Base-by-base conservation (phyloP, 1,140 invertebrate species). In the Probaryconus sp. region DNA sequence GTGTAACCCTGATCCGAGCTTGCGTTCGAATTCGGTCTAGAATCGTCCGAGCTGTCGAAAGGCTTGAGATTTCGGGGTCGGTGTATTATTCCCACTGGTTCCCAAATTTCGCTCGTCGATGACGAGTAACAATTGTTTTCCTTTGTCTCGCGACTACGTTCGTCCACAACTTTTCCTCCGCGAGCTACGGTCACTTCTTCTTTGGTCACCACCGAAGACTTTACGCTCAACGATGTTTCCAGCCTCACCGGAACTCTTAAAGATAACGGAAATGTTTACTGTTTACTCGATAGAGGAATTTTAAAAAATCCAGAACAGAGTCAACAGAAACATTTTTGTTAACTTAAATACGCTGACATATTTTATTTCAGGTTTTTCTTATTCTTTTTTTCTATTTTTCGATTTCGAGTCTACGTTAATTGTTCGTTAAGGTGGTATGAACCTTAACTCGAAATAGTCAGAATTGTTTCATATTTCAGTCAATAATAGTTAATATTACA, bases 181-280 rank as follows among this genome's bases (percentile, higher is more conserved):
- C 91, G 89, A 2, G 91, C 90, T 10, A 94, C 92, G 0, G 91
- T 92, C 48, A 94, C 91, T 74, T 93, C 92, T 79, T 94, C 93
- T 50, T 91, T 92, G 30, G 92, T 93, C 14, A 93, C 90, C 11
- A 93, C 90, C 20, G 91, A 92, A 3, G 92, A 93, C 77, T 93
- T 93, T 2, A 94, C 92, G 60, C 91, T 93, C 50, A 94, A 83
- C 28, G 91, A 92, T 9, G 92, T 93, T 83, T 94, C 93, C 71
- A 94, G 84, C 67, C 92, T 90, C 2, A 93, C 92, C 9, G 93
- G 92, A 20, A 92, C 91, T 77, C 91, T 89, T 77, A 88, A 64
- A 45, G 77, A 24, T 43, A 35, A 35, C 14, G 10, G 5, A 48
- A n/a, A 16, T 47, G 28, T 30, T 35, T 21, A 7, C 17, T 3